These are phyloP conservation scores for Microctonus brassicae DNA, from an alignment of 2,888 invertebrate species.

Conservation along the genomic window DNA sequence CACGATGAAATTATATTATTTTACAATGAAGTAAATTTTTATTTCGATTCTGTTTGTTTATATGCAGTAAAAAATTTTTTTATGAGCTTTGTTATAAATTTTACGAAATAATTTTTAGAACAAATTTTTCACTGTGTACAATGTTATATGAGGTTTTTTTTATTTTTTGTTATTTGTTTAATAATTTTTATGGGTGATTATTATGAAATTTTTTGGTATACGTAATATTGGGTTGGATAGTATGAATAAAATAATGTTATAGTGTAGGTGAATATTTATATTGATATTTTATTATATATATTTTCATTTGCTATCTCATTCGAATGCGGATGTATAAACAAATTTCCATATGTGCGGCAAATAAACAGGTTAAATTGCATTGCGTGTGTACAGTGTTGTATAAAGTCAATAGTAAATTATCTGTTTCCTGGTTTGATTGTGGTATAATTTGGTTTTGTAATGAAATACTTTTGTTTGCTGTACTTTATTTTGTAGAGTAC, in stretches of 20 bases:
- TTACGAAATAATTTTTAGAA: too few relatives aligned
- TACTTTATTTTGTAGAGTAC: too few relatives aligned
- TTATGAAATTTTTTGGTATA: too few relatives aligned
- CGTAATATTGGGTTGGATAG: too few relatives aligned
- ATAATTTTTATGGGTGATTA: too few relatives aligned
- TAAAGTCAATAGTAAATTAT: constrained; percentile 37
- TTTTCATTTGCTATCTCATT: constrained; percentile 18
- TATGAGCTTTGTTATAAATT: too few relatives aligned
- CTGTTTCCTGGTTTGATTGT: constrained; percentile 38
- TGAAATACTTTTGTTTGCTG: not conserved
- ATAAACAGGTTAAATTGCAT: constrained; percentile 37
- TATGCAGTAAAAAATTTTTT: too few relatives aligned
- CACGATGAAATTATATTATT: not conserved
- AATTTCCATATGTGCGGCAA: constrained; percentile 48
- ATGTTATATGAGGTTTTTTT: too few relatives aligned
- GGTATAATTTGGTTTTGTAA: constrained; percentile 40
- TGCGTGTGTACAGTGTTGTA: constrained; percentile 15
- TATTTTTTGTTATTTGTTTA: too few relatives aligned
- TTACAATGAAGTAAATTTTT: not conserved
- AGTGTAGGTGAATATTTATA: not conserved
- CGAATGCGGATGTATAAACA: constrained; percentile 25
- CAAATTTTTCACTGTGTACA: too few relatives aligned
- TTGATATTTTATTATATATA: not conserved
- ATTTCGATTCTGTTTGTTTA: not conserved
- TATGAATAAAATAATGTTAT: constrained; percentile 14